phyloP scores from a whole-genome alignment of 2,888 invertebrate species.

The Cistogaster globosa region DNA sequence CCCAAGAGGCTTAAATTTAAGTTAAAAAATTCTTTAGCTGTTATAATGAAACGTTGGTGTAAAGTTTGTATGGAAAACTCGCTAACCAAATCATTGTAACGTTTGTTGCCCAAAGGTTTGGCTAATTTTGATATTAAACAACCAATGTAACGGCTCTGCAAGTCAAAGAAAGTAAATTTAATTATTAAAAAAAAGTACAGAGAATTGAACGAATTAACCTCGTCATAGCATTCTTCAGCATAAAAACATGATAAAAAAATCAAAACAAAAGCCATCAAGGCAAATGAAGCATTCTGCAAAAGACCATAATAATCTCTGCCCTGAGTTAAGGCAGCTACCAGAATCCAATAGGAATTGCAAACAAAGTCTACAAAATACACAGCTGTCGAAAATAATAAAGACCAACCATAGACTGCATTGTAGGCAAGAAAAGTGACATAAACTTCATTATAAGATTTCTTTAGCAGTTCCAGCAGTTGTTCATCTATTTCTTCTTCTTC shows the following conservation, averaged over 20 bases:
- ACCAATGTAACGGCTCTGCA: slow-evolving; percentile 81
- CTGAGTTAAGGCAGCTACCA: slow-evolving; percentile 66
- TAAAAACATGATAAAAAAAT: slow-evolving; percentile 77
- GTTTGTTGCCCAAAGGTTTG: slow-evolving; percentile 79
- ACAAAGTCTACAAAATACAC: slow-evolving; percentile 80
- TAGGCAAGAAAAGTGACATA: slow-evolving; percentile 76
- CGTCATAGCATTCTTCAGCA: slow-evolving; percentile 77
- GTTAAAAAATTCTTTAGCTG: slow-evolving; percentile 81
- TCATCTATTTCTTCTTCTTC: slow-evolving; percentile 55
- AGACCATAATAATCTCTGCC: not conserved
- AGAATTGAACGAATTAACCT: slow-evolving; percentile 72
- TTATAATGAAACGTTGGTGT: slow-evolving; percentile 80
- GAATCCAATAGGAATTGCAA: slow-evolving; percentile 79
- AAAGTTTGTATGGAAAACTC: slow-evolving; percentile 81
- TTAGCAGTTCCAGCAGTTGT: slow-evolving; percentile 75
- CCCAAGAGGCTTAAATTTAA: slow-evolving; percentile 81
- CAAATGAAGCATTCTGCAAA: slow-evolving; percentile 69
- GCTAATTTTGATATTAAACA: slow-evolving; percentile 80
- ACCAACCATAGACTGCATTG: slow-evolving; percentile 81
- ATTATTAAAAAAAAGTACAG: too few species aligned
- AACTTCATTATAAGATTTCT: slow-evolving; percentile 77
- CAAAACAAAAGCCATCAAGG: slow-evolving; percentile 72
- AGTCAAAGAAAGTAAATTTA: slow-evolving; percentile 37
- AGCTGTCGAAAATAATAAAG: slow-evolving; percentile 77
- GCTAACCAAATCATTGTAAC: slow-evolving; percentile 80